Conservation (phyloP, 2,888 invertebrate genomes). For the Nomada ferruginata region DNA sequence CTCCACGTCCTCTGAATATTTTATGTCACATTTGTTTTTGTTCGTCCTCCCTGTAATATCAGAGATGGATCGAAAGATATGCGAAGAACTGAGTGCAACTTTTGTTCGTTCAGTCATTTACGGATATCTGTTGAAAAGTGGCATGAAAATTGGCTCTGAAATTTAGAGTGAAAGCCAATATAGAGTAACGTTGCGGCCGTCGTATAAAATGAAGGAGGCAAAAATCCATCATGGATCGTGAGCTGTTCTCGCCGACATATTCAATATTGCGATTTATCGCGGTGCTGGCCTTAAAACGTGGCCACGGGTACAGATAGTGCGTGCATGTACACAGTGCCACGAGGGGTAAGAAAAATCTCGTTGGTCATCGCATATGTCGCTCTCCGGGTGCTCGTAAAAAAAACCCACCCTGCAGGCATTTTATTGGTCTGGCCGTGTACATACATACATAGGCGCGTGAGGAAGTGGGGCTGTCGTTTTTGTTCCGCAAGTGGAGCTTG, state of each 20-base stretch:
- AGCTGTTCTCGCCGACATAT: constrained; percentile 1
- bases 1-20: too few relatives aligned
- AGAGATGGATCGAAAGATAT: too few relatives aligned
- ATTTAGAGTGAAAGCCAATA: constrained; percentile 16
- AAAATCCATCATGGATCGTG: constrained; percentile 15
- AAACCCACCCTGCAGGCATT: constrained; percentile 23
- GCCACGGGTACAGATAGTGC: not conserved
- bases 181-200: not conserved
- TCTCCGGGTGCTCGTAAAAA: constrained; percentile 43
- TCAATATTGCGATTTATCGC: constrained; percentile 46
- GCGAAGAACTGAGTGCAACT: not conserved
- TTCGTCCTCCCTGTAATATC: too few relatives aligned
- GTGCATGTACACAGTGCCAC: not conserved
- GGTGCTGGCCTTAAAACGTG: constrained; percentile 16
- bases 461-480: constrained; percentile 19
- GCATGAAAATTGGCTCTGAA: constrained; percentile 2
- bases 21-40: too few relatives aligned
- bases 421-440: constrained; percentile 38
- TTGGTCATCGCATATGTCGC: constrained; percentile 31
- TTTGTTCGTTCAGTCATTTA: not conserved
- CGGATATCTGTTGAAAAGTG: constrained; percentile 1
- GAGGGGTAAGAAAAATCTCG: constrained; percentile 30
- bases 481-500: constrained; percentile 27
- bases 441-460: not conserved
- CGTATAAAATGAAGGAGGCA: not conserved